Percentiles rank a stretch among this genome's conserved stretches.
Evolutionary conservation across 2,797 vertebrate genomes (phyloP).

Genomic region (Enteromius trimaculatus): DNA sequence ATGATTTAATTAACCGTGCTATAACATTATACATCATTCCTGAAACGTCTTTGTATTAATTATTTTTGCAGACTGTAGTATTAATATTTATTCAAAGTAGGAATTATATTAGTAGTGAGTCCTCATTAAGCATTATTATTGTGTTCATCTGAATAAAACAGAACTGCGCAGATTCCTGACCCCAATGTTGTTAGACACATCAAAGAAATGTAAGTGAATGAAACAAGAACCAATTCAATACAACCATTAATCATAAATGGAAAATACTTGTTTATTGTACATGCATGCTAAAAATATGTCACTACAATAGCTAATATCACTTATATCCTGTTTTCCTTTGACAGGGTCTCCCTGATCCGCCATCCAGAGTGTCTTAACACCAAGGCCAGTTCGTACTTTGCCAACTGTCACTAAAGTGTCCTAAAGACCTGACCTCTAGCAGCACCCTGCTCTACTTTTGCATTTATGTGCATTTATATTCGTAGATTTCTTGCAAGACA

Average conservation of each 20-base stretch:
- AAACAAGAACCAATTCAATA: background rate
- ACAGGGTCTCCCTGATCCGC: background rate
- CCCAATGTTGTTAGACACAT: background rate
- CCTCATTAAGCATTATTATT: background rate
- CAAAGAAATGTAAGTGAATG: background rate
- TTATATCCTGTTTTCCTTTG: background rate
- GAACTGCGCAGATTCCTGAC: background rate
- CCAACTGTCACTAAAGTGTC: background rate
- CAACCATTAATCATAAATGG: too few species aligned
- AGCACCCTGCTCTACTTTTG: background rate
- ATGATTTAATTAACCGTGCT: background rate
- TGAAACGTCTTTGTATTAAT: background rate
- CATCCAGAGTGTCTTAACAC: background rate
- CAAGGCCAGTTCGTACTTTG: background rate
- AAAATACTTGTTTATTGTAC: background rate
- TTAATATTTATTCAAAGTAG: background rate
- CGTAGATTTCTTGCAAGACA: background rate
- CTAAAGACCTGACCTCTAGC: background rate
- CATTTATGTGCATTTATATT: background rate
- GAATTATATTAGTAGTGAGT: background rate
- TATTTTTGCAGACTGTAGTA: background rate
- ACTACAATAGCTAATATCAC: background rate
- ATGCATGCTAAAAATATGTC: background rate
- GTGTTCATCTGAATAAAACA: background rate
- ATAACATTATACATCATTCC: background rate